Conservation (phyloP, 1,140 invertebrate genomes). For the Homalodisca vitripennis region DNA sequence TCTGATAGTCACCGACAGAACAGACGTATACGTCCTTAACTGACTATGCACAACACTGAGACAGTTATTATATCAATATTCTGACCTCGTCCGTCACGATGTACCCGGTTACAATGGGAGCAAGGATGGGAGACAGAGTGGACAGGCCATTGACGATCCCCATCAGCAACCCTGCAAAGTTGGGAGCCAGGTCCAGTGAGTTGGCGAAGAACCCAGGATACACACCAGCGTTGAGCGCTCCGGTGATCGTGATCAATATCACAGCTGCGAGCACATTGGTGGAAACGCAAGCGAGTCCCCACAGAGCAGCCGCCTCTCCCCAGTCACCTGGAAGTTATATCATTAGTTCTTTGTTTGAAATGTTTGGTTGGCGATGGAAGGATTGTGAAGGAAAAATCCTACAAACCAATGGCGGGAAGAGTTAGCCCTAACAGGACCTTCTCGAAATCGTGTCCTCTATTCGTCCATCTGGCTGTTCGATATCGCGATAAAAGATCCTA, state of each 20-base stretch:
- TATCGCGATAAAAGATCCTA: too few relatives aligned
- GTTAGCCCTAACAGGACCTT: too few relatives aligned
- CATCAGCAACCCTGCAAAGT: constrained; percentile 68
- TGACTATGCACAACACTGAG: too few relatives aligned
- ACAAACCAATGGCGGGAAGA: too few relatives aligned
- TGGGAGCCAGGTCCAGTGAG: constrained; percentile 74
- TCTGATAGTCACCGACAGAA: too few relatives aligned
- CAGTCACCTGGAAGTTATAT: constrained; percentile 41
- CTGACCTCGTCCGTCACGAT: constrained; percentile 48
- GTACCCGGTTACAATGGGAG: constrained; percentile 57
- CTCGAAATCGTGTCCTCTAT: too few relatives aligned
- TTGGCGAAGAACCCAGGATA: constrained; percentile 58
- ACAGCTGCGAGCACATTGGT: constrained; percentile 55
- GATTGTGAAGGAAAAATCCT: too few relatives aligned
- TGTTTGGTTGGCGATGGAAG: too few relatives aligned
- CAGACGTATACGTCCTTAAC: too few relatives aligned
- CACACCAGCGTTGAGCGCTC: constrained; percentile 61
- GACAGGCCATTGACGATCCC: constrained; percentile 76
- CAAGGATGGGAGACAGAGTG: constrained; percentile 68
- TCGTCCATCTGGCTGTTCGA: too few relatives aligned
- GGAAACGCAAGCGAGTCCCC: constrained; percentile 65
- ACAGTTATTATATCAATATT: too few relatives aligned
- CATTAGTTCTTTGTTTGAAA: too few relatives aligned
- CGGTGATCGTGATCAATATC: constrained; percentile 46
- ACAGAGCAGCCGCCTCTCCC: constrained; percentile 50